These are phyloP conservation scores for Achatina immaculata DNA, from an alignment of 1,140 invertebrate species.

Conservation along the genomic window DNA sequence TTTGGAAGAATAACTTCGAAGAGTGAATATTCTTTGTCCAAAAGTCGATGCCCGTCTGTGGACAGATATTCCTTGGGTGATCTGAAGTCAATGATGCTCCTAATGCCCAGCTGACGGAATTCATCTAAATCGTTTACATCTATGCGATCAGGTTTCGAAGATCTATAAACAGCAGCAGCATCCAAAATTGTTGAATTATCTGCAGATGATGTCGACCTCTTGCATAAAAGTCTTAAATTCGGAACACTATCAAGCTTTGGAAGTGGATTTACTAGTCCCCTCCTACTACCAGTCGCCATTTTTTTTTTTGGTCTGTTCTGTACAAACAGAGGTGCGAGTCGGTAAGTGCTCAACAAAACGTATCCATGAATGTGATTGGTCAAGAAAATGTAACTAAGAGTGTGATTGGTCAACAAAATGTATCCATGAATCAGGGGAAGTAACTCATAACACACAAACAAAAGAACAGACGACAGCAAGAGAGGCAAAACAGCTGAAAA, in stretches of 20 bases:
- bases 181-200: background rate
- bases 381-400: too few relatives aligned
- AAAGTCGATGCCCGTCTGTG: slow-evolving; percentile 43
- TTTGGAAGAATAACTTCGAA: slow-evolving; percentile 51
- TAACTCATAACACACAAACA: background rate
- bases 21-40: slow-evolving; percentile 52
- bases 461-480: background rate
- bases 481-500: too few relatives aligned
- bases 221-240: slow-evolving; percentile 45
- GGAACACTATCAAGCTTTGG: slow-evolving; percentile 31
- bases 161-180: slow-evolving; percentile 48
- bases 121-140: slow-evolving; percentile 42
- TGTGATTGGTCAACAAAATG: background rate
- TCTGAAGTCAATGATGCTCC: slow-evolving; percentile 58
- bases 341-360: too few relatives aligned
- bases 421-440: background rate
- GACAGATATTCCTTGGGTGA: slow-evolving; percentile 50
- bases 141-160: slow-evolving; percentile 59
- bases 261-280: background rate
- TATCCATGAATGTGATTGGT: too few relatives aligned
- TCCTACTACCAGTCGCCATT: background rate
- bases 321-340: too few relatives aligned
- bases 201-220: background rate
- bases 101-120: slow-evolving; percentile 52
- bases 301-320: background rate